Conservation (phyloP, 1,140 invertebrate genomes). For the Paracyclopina nana region DNA sequence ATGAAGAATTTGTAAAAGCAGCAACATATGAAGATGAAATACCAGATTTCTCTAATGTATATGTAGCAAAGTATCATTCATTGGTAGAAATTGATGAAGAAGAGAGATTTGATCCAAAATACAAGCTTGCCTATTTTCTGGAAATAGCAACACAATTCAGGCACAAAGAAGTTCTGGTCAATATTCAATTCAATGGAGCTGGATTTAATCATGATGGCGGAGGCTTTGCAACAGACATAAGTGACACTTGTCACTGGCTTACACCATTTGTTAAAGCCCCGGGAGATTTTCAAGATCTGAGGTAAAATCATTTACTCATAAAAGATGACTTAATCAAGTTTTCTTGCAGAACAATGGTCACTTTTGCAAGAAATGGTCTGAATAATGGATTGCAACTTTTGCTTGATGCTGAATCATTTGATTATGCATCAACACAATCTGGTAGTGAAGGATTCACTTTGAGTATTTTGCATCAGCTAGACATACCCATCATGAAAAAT, state of each 20-base stretch:
- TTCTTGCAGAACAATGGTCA: background rate
- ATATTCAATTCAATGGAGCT: background rate
- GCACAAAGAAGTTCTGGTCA: background rate
- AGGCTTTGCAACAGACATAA: background rate
- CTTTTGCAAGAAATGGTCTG: background rate
- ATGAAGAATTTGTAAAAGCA: background rate
- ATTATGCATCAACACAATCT: background rate
- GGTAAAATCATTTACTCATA: background rate
- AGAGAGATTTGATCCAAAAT: background rate
- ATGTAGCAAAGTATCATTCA: too few species aligned
- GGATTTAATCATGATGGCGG: background rate
- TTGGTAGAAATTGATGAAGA: background rate
- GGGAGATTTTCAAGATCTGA: background rate
- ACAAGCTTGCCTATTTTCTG: background rate
- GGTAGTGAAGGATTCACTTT: background rate
- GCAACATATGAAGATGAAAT: background rate
- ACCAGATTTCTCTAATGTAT: background rate
- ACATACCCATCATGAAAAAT: conserved; percentile 1
- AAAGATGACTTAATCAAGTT: background rate
- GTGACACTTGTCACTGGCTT: background rate
- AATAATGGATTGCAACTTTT: background rate
- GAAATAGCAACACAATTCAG: background rate
- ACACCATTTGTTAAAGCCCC: background rate
- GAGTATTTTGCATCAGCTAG: background rate
- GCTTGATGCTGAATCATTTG: background rate